Conservation (phyloP, 2,113 vertebrate species). For the Procavia capensis region DNA sequence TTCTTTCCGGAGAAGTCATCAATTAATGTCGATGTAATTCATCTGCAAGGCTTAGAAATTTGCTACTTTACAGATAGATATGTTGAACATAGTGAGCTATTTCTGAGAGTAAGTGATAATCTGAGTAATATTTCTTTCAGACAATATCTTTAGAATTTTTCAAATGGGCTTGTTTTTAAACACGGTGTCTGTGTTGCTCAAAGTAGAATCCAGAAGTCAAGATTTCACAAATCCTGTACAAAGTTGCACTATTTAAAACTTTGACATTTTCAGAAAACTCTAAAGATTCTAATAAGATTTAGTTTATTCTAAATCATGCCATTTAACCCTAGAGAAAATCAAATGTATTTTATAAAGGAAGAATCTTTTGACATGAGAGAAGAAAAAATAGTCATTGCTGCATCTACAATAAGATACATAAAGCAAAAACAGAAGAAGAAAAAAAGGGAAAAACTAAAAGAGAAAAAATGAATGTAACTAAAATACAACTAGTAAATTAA, state of each 20-base stretch:
- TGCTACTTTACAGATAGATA: not conserved
- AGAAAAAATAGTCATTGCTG: constrained; percentile 40
- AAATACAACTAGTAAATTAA: constrained; percentile 36
- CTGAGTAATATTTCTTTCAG: constrained; percentile 26
- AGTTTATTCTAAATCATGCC: constrained; percentile 66
- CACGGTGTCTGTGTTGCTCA: constrained; percentile 62
- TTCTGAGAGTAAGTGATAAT: constrained; percentile 41
- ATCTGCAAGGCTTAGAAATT: not conserved
- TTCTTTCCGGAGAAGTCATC: not conserved
- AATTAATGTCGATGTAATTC: not conserved
- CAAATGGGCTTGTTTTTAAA: constrained; percentile 62
- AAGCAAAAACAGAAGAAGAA: not conserved
- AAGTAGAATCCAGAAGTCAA: constrained; percentile 61
- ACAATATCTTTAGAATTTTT: constrained; percentile 46
- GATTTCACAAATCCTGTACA: constrained; percentile 59
- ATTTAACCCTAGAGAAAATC: constrained; percentile 55
- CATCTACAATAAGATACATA: not conserved
- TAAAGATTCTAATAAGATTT: constrained; percentile 67
- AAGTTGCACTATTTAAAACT: constrained; percentile 64
- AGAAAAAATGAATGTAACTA: constrained; percentile 32
- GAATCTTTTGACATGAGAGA: constrained; percentile 26
- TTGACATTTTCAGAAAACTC: constrained; percentile 52
- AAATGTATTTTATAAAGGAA: constrained; percentile 13
- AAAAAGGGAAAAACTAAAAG: not conserved
- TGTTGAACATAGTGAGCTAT: not conserved